Conservation (phyloP, 2,113 vertebrate species). For the Scalopus aquaticus region DNA sequence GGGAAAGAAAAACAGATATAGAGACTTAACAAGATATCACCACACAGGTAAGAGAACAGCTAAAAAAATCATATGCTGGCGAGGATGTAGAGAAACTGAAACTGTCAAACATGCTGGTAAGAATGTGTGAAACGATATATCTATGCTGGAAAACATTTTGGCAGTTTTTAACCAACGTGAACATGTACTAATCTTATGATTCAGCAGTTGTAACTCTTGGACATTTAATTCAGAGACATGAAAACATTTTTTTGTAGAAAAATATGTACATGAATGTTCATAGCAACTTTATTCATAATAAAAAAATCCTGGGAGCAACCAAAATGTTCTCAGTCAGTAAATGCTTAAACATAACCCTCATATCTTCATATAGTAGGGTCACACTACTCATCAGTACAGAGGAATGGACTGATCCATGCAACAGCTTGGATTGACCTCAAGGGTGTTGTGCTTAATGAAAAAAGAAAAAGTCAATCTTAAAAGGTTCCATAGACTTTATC, state of each 20-base stretch:
- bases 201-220: neutral
- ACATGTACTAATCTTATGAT: neutral
- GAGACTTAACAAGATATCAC: neutral
- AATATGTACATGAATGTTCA: neutral
- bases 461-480: neutral
- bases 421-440: neutral
- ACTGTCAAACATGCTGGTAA: neutral
- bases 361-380: neutral
- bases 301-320: neutral
- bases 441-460: neutral
- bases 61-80: neutral
- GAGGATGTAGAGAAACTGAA: neutral
- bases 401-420: neutral
- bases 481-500: neutral
- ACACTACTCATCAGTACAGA: neutral
- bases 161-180: neutral
- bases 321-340: neutral
- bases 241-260: neutral
- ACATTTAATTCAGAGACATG: slow-evolving; percentile 3
- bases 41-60: neutral
- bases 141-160: neutral
- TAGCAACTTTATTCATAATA: neutral
- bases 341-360: neutral
- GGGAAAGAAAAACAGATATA: neutral
- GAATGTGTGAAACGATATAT: neutral